phyloP scores from a whole-genome alignment of 2,888 invertebrate genomes.

The Geophilus truncorum region DNA sequence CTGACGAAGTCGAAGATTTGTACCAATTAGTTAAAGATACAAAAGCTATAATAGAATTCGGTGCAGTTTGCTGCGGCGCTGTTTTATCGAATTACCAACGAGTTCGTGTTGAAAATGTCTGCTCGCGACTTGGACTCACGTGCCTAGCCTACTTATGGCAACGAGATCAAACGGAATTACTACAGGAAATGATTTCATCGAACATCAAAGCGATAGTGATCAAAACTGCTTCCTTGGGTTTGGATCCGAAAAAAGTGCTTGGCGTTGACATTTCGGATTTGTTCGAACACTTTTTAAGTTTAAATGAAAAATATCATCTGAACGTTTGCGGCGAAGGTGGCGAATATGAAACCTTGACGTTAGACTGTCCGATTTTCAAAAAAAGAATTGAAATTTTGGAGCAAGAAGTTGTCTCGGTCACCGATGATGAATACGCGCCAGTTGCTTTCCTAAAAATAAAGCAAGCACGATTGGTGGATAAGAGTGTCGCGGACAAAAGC shows the following conservation, averaged over 20 bases:
- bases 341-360: slow-evolving; percentile 95
- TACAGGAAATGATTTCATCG: slow-evolving; percentile 94
- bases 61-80: slow-evolving; percentile 95
- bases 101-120: slow-evolving; percentile 96
- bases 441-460: slow-evolving; percentile 89
- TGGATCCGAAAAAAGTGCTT: slow-evolving; percentile 78
- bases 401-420: slow-evolving; percentile 78
- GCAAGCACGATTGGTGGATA: slow-evolving; percentile 70
- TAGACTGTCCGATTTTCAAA: slow-evolving; percentile 93
- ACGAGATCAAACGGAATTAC: slow-evolving; percentile 84
- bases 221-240: slow-evolving; percentile 92
- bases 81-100: slow-evolving; percentile 98
- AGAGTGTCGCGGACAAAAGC: slow-evolving; percentile 49
- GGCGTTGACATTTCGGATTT: slow-evolving; percentile 79
- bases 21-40: slow-evolving; percentile 72
- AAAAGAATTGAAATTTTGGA: slow-evolving; percentile 85
- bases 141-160: slow-evolving; percentile 94
- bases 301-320: slow-evolving; percentile 88
- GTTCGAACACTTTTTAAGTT: slow-evolving; percentile 76
- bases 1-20: slow-evolving; percentile 97
- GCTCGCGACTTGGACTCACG: slow-evolving; percentile 79
- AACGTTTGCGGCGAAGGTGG: slow-evolving; percentile 98
- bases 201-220: slow-evolving; percentile 90
- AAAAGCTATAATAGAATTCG: slow-evolving; percentile 66
- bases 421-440: slow-evolving; percentile 87